These are phyloP conservation scores for Remorina albescens DNA, from an alignment of 2,797 vertebrate species.

Conservation along the genomic window DNA sequence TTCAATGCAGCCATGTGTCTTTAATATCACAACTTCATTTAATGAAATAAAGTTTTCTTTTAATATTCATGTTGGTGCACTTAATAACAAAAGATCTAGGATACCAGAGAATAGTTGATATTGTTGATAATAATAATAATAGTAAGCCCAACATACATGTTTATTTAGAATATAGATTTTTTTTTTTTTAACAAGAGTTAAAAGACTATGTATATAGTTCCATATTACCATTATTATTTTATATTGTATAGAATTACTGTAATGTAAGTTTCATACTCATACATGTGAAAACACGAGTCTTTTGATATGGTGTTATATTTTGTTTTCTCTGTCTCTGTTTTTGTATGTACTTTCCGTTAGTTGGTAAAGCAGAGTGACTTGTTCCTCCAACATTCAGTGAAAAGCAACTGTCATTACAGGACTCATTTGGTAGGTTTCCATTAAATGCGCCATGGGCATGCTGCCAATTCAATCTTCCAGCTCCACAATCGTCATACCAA, in stretches of 20 bases:
- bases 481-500: slow-evolving; percentile 1
- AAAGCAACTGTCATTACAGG: background rate
- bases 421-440: slow-evolving; percentile 7
- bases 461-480: slow-evolving; percentile 5
- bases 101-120: too few relatives aligned
- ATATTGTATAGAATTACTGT: background rate
- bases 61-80: background rate
- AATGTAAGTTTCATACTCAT: background rate
- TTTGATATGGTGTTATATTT: background rate
- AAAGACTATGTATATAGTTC: too few relatives aligned
- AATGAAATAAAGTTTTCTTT: background rate
- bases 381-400: background rate
- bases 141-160: too few relatives aligned
- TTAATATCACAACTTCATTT: background rate
- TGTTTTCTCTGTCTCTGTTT: background rate
- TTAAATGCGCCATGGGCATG: background rate
- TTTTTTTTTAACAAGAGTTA: too few relatives aligned
- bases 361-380: background rate
- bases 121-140: too few relatives aligned
- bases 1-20: background rate
- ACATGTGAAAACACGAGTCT: background rate
- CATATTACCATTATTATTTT: too few relatives aligned
- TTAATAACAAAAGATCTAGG: too few relatives aligned
- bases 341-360: too few relatives aligned
- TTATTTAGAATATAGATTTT: too few relatives aligned